Base-by-base conservation (phyloP, 1,140 invertebrate genomes). In the Anthonomus grandis region DNA sequence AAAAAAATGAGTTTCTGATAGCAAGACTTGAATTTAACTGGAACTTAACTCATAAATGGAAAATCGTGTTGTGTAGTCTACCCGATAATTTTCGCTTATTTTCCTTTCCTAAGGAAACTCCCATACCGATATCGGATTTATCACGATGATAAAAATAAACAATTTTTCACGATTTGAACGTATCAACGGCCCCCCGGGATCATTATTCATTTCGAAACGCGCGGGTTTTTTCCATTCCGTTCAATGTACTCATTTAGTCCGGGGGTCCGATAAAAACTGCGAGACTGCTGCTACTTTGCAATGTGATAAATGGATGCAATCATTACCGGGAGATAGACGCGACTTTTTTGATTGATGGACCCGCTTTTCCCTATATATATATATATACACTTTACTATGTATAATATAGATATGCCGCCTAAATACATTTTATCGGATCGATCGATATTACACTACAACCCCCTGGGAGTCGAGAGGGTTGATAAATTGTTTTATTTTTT, bases 251-350 rank as follows among this genome's bases (percentile, higher is more conserved):
- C 56, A 58, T 58, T 58, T 58, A 58, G 56, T 48, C 37, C 24
- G 15, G 9, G 55, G n/a, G n/a, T n/a, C n/a, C 56, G 56, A 58
- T 58, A 58, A 58, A 58, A 58, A 58, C 56, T 24, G 47, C 36
- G 42, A 58, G 51, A 58, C 56, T 24, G 47, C 36, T 25, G 38
- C 56, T 58, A 48, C 56, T 58, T 58, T 52, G 45, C 44, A 44
- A 56, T 45, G 54, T 58, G 56, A 58, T 58, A 58, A 58, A 58
- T 58, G 56, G 42, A 51, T 51, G 48, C 56, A 58, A 58, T 58
- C 56, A 52, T 52, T 58, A 58, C 39, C n/a, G 27, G 6, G 47
- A 45, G 56, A 58, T 58, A 58, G 56, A 58, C 56, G 56, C 56
- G 36, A 58, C 38, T 45, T 58, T 58, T 50, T 51, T 58, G 56